Conservation (phyloP, 2,888 invertebrate species). For the Alentia gelatinosa region DNA sequence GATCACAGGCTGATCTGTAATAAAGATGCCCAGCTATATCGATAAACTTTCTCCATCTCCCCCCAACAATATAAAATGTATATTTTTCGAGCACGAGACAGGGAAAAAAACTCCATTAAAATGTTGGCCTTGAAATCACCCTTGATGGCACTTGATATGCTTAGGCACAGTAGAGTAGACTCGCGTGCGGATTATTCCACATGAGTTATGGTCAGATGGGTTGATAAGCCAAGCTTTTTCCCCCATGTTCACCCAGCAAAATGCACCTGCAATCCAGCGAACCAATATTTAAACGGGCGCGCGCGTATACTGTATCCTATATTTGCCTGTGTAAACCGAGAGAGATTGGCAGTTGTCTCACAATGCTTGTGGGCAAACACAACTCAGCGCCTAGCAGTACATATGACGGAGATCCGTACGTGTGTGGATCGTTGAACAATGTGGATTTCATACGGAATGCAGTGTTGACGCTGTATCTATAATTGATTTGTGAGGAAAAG, state of each 20-base stretch:
- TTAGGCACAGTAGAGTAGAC: neutral
- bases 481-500: conserved; percentile 32
- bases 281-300: conserved; percentile 27
- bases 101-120: neutral
- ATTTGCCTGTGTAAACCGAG: conserved; percentile 22
- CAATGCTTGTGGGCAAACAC: neutral
- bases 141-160: conserved; percentile 15
- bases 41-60: neutral
- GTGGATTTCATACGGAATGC: neutral
- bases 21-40: neutral
- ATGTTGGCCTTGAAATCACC: neutral
- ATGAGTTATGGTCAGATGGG: conserved; percentile 26
- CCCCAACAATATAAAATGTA: too few species aligned
- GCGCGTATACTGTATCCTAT: conserved; percentile 4
- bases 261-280: conserved; percentile 40
- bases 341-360: conserved; percentile 12
- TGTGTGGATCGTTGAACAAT: conserved; percentile 16
- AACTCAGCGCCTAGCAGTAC: neutral
- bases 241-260: neutral
- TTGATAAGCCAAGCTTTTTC: conserved; percentile 38
- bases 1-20: neutral
- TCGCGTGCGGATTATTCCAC: conserved; percentile 31
- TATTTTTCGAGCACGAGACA: neutral
- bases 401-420: neutral
- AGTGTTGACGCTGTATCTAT: conserved; percentile 6